Evolutionary conservation across 35 echinoderm and acorn worm species (phyloP).

Genomic region (Patiria miniata): DNA sequence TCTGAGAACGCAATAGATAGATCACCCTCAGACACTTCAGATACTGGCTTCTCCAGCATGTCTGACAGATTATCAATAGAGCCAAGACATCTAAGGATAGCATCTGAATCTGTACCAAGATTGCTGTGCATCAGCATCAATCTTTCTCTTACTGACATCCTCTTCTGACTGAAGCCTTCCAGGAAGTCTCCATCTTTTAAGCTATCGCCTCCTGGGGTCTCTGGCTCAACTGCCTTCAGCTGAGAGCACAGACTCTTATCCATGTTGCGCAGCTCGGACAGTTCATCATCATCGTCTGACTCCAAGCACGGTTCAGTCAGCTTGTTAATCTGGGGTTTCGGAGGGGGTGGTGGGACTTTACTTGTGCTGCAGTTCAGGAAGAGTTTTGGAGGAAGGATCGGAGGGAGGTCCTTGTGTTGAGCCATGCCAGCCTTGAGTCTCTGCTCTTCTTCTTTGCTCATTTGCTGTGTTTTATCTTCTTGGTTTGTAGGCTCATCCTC

Average conservation of each 20-base stretch:
- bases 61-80: constrained; percentile 85
- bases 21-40: constrained; percentile 92
- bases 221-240: constrained; percentile 32
- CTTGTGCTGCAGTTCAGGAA: constrained; percentile 7
- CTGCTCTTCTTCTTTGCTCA: background rate
- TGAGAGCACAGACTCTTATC: constrained; percentile 50
- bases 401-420: constrained; percentile 19
- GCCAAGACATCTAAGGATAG: constrained; percentile 72
- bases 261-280: constrained; percentile 47
- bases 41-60: constrained; percentile 86
- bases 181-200: constrained; percentile 46
- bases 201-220: constrained; percentile 38
- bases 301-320: background rate
- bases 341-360: background rate
- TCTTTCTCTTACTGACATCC: constrained; percentile 41
- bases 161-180: constrained; percentile 1
- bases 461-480: background rate
- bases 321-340: constrained; percentile 9
- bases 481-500: constrained; percentile 15
- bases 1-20: constrained; percentile 88
- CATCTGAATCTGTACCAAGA: constrained; percentile 65
- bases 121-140: constrained; percentile 51
- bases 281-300: constrained; percentile 78
- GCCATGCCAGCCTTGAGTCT: constrained; percentile 6
- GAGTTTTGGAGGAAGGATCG: constrained; percentile 7